phyloP scores from a whole-genome alignment of 2,888 invertebrate genomes.

The Drosophila greeni region DNA sequence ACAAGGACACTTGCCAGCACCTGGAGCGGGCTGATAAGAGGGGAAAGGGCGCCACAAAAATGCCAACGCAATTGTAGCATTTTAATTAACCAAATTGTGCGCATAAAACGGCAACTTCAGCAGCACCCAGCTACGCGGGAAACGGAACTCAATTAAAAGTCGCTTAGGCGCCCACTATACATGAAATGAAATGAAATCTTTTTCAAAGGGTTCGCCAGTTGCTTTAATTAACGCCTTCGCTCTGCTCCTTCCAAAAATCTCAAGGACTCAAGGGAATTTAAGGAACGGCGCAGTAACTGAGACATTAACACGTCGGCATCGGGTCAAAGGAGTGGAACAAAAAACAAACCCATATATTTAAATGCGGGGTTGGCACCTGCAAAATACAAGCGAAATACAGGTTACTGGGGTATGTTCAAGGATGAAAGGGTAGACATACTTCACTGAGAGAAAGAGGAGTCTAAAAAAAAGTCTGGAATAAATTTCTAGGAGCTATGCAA shows the following conservation, averaged over 20 bases:
- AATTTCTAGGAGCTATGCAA: too few species aligned
- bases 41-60: conserved; percentile 46
- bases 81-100: conserved; percentile 74
- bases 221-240: conserved; percentile 57
- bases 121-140: conserved; percentile 28
- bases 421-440: not conserved
- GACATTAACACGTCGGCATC: conserved; percentile 37
- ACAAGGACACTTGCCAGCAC: conserved; percentile 46
- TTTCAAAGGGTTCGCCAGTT: conserved; percentile 27
- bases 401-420: not conserved
- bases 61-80: conserved; percentile 67
- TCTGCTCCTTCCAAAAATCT: not conserved
- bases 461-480: not conserved
- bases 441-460: conserved; percentile 3
- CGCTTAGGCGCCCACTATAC: conserved; percentile 56
- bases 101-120: conserved; percentile 52
- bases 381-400: conserved; percentile 12
- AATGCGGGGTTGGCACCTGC: conserved; percentile 20
- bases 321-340: conserved; percentile 39
- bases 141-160: conserved; percentile 72
- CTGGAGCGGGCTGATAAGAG: conserved; percentile 29
- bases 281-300: conserved; percentile 24
- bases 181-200: conserved; percentile 15
- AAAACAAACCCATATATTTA: conserved; percentile 11
- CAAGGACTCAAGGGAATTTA: conserved; percentile 47